phyloP scores from a whole-genome alignment of 1,140 invertebrate species.

The Berghia stephanieae region DNA sequence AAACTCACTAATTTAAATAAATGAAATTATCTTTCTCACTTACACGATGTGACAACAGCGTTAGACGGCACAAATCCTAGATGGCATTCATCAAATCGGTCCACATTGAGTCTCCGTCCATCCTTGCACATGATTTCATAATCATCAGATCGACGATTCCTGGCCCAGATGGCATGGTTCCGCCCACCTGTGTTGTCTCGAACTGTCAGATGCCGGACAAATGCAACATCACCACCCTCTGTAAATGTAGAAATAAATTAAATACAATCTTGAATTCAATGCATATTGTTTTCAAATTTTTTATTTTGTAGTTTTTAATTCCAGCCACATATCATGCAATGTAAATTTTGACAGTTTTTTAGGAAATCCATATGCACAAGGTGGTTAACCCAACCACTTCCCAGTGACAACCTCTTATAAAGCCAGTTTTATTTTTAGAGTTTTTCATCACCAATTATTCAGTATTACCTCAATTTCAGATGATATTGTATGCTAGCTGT shows the following conservation, averaged over 20 bases:
- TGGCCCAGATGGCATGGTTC: slow-evolving; percentile 87
- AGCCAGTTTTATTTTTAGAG: no score
- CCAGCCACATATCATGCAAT: neutral
- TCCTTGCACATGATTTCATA: slow-evolving; percentile 94
- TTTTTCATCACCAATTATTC: no score
- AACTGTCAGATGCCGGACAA: slow-evolving; percentile 92
- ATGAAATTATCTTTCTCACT: no score
- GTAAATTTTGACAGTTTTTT: neutral
- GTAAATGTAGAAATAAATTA: slow-evolving; percentile 27
- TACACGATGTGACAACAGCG: slow-evolving; percentile 87
- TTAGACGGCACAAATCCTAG: slow-evolving; percentile 90
- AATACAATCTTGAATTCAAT: neutral
- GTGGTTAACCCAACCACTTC: no score
- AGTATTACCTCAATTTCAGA: no score
- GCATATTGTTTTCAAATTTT: neutral
- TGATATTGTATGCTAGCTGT: no score
- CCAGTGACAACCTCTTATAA: no score
- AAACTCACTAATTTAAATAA: no score
- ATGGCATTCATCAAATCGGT: slow-evolving; percentile 86
- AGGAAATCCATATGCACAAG: no score
- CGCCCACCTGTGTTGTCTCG: slow-evolving; percentile 90
- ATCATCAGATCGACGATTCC: slow-evolving; percentile 88
- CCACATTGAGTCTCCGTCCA: slow-evolving; percentile 77
- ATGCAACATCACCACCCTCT: slow-evolving; percentile 85
- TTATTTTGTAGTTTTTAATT: neutral